Base-by-base conservation (phyloP, 2,797 vertebrate genomes). In the Sphaeramia orbicularis region DNA sequence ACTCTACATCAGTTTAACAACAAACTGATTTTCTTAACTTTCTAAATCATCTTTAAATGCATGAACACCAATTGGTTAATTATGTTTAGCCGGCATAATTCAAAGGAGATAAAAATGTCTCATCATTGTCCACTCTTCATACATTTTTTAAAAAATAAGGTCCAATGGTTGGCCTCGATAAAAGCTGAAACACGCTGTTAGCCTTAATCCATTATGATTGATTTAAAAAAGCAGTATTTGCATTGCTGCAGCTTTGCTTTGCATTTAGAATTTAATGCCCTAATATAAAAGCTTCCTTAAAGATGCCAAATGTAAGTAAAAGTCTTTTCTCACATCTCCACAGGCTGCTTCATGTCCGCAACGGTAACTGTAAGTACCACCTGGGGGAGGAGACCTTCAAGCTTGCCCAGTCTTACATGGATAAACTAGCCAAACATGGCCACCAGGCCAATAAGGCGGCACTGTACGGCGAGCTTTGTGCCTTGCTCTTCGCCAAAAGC, bases 371-470 rank as follows among this genome's bases (percentile, higher is more conserved):
- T 81, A 99, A 97, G 85, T 99, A 99, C 78, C 97, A 99, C 85
- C 91, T 99, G 85, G 98, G 98, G 78, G 98, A 99, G 90, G 98
- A 99, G 92, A 99, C 98, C 0, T 99, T 99, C 89, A 98, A 98
- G 78, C 93, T 97, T 44, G 98, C 98, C 0, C 97, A 99, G 91
- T 97, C 96, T 10, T 99, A 98, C 77, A 99, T 99, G 96, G 97
- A 98, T 38, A 99, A 97, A 87, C 92, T 99, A 53, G 96, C 97
- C 83, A 98, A 97, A 85, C 97, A 98, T 0, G 96, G 97, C 69
- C 98, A 99, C 81, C 96, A 96, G 81, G 97, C 98, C 78, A 99
- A 99, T 91, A 99, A 96, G 92, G 98, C 98, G 0, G 98, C 98
- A 0, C 95, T 99, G 0, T 99, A 99, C 2, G 98, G 97, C 41